These are phyloP conservation scores for Luscinia megarhynchos DNA, from an alignment of 2,797 vertebrate species.

Conservation along the genomic window DNA sequence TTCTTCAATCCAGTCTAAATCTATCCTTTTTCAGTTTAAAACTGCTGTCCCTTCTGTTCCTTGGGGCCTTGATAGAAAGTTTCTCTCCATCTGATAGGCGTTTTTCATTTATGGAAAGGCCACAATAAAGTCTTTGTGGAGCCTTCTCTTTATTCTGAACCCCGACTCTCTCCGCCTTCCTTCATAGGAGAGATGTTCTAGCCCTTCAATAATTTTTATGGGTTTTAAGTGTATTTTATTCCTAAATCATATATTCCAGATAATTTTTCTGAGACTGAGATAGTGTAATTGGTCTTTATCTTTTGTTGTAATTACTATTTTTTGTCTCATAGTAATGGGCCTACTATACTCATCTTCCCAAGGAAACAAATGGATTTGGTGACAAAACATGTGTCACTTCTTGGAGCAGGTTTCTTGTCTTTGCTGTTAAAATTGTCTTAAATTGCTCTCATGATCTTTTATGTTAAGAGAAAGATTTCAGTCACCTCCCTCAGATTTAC, in stretches of 20 bases:
- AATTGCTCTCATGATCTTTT: not conserved
- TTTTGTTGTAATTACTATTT: not conserved
- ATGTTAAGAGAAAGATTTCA: not conserved
- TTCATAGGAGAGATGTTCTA: not conserved
- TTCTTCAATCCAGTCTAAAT: not conserved
- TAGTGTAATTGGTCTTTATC: not conserved
- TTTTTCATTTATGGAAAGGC: not conserved
- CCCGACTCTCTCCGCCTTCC: not conserved
- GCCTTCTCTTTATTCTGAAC: not conserved
- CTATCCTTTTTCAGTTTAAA: not conserved
- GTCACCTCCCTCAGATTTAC: not conserved
- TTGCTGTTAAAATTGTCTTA: not conserved
- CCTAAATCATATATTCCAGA: not conserved
- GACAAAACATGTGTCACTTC: not conserved
- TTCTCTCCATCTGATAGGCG: not conserved
- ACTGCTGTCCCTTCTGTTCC: not conserved
- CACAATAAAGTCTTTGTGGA: fast-evolving
- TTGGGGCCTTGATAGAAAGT: not conserved
- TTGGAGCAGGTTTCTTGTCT: not conserved
- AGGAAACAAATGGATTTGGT: not conserved
- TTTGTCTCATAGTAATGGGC: not conserved
- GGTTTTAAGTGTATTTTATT: not conserved
- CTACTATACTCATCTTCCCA: not conserved
- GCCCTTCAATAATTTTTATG: not conserved
- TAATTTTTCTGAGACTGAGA: not conserved